phyloP scores from a whole-genome alignment of 2,797 vertebrate species.

The Hoplostethus atlanticus region DNA sequence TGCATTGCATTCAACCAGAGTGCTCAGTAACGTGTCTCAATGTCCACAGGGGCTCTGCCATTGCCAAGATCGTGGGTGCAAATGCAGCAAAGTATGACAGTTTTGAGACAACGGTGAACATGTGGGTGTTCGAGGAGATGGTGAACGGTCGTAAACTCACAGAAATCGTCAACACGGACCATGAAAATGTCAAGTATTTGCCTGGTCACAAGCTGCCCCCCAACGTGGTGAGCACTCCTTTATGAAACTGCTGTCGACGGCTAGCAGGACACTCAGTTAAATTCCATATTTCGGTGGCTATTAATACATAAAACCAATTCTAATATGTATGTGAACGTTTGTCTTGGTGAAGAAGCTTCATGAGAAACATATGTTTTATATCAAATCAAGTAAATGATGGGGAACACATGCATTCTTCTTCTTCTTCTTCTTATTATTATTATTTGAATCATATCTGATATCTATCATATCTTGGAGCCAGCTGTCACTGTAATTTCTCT shows the following conservation, averaged over 20 bases:
- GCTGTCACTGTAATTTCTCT: neutral
- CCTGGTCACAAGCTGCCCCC: conserved; percentile 94
- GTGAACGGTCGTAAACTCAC: conserved; percentile 90
- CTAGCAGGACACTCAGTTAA: no score
- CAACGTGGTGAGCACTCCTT: conserved; percentile 89
- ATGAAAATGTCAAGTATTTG: conserved; percentile 96
- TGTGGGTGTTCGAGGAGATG: conserved; percentile 98
- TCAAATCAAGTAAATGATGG: neutral
- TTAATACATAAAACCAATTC: neutral
- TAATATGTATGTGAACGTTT: neutral
- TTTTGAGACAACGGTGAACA: conserved; percentile 91
- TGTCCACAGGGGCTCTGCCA: conserved; percentile 93
- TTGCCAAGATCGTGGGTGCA: conserved; percentile 94
- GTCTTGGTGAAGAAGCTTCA: neutral
- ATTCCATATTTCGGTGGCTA: neutral
- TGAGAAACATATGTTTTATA: neutral
- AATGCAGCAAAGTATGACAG: conserved; percentile 87
- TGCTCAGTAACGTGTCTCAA: conserved; percentile 2
- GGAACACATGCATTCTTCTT: neutral
- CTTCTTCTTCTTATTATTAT: neutral
- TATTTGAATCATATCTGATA: neutral
- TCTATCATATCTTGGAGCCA: neutral
- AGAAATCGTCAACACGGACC: conserved; percentile 96
- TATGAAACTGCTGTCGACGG: neutral
- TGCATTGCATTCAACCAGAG: no score